phyloP scores from a whole-genome alignment of 2,113 vertebrate species.

The Atractosteus spatula region DNA sequence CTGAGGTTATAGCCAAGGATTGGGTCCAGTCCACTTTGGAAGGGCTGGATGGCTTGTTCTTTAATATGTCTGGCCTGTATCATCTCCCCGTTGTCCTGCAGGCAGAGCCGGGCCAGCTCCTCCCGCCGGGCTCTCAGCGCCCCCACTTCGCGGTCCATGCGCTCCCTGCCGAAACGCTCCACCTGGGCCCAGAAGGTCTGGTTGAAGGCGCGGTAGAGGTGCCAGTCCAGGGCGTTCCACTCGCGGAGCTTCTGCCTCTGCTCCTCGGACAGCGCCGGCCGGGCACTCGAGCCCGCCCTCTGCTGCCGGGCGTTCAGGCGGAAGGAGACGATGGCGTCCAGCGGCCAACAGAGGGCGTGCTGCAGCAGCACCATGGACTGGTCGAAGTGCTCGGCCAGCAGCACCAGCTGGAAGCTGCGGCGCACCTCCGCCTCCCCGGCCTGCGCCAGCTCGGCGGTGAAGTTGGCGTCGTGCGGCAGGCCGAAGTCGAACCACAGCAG shows the following conservation, averaged over 20 bases:
- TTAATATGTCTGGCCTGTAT: constrained; percentile 48
- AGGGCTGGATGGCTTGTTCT: constrained; percentile 65
- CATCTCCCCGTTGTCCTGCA: constrained; percentile 48
- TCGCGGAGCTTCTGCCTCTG: constrained; percentile 53
- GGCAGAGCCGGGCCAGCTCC: constrained; percentile 62
- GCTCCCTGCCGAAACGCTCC: constrained; percentile 48
- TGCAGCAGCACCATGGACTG: constrained; percentile 84
- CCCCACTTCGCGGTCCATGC: constrained; percentile 64
- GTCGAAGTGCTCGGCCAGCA: constrained; percentile 82
- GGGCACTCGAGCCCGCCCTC: constrained; percentile 10
- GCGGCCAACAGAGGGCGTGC: constrained; percentile 71
- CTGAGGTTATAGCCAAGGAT: constrained; percentile 83
- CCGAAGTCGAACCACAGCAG: constrained; percentile 84
- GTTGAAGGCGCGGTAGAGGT: constrained; percentile 83
- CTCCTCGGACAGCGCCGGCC: constrained; percentile 37
- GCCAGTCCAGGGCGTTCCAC: constrained; percentile 82
- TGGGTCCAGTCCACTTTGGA: constrained; percentile 69
- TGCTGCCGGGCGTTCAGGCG: constrained; percentile 71
- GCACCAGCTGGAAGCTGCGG: constrained; percentile 69
- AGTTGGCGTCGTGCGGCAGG: constrained; percentile 53
- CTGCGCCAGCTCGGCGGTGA: constrained; percentile 29
- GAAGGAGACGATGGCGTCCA: constrained; percentile 80
- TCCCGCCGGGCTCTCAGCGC: constrained; percentile 49
- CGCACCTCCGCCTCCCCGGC: constrained; percentile 54
- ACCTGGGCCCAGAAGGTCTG: constrained; percentile 75